A percentile compares a stretch with the other conserved stretches of the same genome.
Evolutionary conservation across 2,113 vertebrate genomes (phyloP).

Genomic region (Garra rufa): DNA sequence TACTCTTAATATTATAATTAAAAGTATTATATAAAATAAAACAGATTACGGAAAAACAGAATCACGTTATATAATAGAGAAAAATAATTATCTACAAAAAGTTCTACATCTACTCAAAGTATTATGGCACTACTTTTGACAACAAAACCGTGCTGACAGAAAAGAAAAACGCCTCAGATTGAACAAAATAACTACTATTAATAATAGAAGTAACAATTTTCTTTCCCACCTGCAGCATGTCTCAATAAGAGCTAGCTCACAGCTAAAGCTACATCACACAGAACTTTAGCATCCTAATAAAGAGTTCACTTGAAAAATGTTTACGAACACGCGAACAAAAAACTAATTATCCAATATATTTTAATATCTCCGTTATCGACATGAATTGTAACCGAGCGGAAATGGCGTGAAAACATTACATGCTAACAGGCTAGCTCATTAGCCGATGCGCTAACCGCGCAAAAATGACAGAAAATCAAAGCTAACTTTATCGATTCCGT

Average conservation of each 20-base stretch:
- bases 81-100: not conserved
- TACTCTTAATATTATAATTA: no score
- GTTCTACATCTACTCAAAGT: no score
- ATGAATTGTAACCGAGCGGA: not conserved
- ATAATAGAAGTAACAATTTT: not conserved
- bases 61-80: no score
- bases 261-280: not conserved
- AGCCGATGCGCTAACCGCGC: not conserved
- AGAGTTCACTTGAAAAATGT: not conserved
- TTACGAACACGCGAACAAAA: rapidly evolving
- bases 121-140: no score
- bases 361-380: no score
- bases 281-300: not conserved
- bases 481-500: not conserved
- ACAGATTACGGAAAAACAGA: no score
- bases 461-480: not conserved
- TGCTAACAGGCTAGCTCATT: not conserved
- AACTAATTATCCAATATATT: no score
- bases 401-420: not conserved
- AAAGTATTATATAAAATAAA: no score
- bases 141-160: not conserved
- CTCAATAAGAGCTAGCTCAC: not conserved
- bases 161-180: no score
- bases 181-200: not conserved
- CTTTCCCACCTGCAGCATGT: not conserved